These are phyloP conservation scores for Oncorhynchus kisutch DNA, from an alignment of 2,113 vertebrate genomes.

Conservation along the genomic window DNA sequence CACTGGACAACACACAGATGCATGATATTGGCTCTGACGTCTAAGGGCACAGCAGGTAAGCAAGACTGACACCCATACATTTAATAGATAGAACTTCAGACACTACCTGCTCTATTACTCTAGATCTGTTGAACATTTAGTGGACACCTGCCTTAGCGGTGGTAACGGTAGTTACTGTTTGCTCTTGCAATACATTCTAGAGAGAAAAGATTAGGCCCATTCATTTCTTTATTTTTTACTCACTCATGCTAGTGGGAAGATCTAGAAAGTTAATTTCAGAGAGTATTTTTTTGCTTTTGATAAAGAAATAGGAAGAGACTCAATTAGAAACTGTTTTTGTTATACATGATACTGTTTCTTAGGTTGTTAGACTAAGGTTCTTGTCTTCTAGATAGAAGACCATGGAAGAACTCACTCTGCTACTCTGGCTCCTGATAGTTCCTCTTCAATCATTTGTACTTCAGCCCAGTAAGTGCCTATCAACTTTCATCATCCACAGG, in stretches of 20 bases:
- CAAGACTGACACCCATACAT: conserved; percentile 31
- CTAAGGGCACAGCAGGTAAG: conserved; percentile 43
- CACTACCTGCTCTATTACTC: not conserved
- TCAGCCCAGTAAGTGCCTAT: conserved; percentile 59
- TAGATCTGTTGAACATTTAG: no score
- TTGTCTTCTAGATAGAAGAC: conserved; percentile 32
- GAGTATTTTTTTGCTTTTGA: not conserved
- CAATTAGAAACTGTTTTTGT: not conserved
- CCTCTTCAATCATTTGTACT: conserved; percentile 38
- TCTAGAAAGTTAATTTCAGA: not conserved
- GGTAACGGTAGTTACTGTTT: no score
- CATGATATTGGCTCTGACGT: conserved; percentile 16
- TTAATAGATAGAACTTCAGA: not conserved
- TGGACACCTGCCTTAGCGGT: no score
- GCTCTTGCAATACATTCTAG: not conserved
- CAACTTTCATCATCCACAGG: not conserved
- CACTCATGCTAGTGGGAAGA: not conserved
- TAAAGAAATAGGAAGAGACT: not conserved
- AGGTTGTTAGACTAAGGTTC: not conserved
- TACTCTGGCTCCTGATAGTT: conserved; percentile 46
- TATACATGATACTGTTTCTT: not conserved
- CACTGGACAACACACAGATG: conserved; percentile 26
- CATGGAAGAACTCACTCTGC: conserved; percentile 54
- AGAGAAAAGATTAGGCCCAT: not conserved
- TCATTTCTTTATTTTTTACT: not conserved